Conservation (phyloP, 2,113 vertebrate species). For the Chloropsis hardwickii region DNA sequence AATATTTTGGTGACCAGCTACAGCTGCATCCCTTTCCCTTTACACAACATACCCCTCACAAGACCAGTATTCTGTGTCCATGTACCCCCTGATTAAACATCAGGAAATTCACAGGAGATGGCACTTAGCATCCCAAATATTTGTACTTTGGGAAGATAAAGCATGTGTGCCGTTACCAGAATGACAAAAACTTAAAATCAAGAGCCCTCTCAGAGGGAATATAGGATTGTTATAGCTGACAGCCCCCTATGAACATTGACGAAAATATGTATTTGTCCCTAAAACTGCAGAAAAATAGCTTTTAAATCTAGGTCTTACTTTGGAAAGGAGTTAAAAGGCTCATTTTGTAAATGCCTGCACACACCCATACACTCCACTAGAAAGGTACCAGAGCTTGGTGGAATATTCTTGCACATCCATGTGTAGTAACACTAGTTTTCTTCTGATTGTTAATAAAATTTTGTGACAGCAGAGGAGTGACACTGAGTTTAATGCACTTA, state of each 20-base stretch:
- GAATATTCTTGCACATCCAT: neutral
- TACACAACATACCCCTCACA: neutral
- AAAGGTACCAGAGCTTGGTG: neutral
- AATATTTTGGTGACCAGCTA: neutral
- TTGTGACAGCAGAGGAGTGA: neutral
- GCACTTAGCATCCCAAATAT: neutral
- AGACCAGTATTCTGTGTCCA: neutral
- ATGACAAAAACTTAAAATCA: neutral
- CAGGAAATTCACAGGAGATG: neutral
- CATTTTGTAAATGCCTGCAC: neutral
- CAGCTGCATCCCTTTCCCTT: neutral
- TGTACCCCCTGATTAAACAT: accelerated
- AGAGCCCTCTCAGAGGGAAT: neutral
- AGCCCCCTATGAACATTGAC: neutral
- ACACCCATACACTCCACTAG: neutral
- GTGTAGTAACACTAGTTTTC: neutral
- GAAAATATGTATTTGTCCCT: neutral
- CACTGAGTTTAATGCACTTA: neutral
- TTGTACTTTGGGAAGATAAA: neutral
- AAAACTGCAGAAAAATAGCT: neutral
- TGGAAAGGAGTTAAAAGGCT: neutral
- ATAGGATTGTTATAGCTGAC: neutral
- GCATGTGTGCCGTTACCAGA: neutral
- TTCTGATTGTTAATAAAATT: neutral
- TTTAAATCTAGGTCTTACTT: neutral